Evolutionary conservation across 2,113 vertebrate species (phyloP).

Genomic region (Odocoileus virginianus): DNA sequence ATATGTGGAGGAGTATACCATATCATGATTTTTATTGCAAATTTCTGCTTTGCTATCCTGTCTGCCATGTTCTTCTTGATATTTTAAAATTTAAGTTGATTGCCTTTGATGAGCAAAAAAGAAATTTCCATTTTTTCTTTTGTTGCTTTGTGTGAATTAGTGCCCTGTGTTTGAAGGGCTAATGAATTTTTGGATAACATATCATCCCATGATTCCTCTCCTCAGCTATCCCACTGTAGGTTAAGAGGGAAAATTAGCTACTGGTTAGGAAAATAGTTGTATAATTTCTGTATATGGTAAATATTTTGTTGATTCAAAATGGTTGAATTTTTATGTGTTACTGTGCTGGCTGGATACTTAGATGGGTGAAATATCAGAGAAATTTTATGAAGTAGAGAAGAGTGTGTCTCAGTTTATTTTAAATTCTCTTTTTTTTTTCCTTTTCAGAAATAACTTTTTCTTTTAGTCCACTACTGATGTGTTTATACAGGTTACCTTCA

Average conservation of each 20-base stretch:
- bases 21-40: neutral
- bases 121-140: neutral
- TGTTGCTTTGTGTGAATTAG: neutral
- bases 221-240: neutral
- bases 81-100: neutral
- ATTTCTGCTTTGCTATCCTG: neutral
- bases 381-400: neutral
- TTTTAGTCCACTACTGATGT: neutral
- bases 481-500: conserved; percentile 4
- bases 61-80: neutral
- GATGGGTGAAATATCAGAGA: neutral
- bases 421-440: neutral
- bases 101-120: neutral
- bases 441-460: conserved; percentile 17
- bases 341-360: neutral
- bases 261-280: neutral
- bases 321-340: neutral
- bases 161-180: neutral
- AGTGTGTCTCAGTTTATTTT: neutral
- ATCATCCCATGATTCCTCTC: neutral
- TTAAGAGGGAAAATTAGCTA: neutral
- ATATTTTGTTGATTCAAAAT: neutral
- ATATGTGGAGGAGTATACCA: neutral
- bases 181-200: conserved; percentile 5
- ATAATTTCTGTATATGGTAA: neutral